These are phyloP conservation scores for Epicauta chinensis DNA, from an alignment of 1,140 invertebrate genomes.

Conservation along the genomic window DNA sequence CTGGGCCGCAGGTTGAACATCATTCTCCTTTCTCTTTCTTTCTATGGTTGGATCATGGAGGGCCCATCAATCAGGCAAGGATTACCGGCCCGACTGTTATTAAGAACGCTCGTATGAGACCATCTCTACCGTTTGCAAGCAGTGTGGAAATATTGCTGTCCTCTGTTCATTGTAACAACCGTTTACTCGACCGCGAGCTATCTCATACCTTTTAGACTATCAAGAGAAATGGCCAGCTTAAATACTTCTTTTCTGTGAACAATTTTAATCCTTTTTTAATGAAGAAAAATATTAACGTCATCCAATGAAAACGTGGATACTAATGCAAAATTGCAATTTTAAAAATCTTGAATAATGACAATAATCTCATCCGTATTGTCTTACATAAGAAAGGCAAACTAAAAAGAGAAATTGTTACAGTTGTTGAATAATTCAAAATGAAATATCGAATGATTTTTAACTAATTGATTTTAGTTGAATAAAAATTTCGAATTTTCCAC, in stretches of 20 bases:
- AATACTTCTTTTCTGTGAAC: constrained; percentile 10
- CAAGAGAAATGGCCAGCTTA: constrained; percentile 17
- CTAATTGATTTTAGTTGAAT: no score
- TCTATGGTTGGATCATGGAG: constrained; percentile 30
- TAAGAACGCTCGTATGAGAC: constrained; percentile 35
- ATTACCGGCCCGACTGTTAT: constrained; percentile 36
- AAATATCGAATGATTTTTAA: no score
- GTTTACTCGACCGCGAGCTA: constrained; percentile 18
- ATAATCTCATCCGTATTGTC: no score
- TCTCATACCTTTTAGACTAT: constrained; percentile 13
- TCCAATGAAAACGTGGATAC: no score
- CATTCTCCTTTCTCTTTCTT: constrained; percentile 19
- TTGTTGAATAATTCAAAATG: no score
- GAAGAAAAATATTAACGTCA: constrained; percentile 16
- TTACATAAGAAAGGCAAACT: no score
- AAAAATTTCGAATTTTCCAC: no score
- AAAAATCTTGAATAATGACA: no score
- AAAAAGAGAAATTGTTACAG: no score
- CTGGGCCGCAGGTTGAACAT: constrained; percentile 15
- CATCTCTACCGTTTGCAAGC: constrained; percentile 22
- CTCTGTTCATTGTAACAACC: constrained; percentile 19
- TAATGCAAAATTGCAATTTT: no score
- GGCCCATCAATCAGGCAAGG: constrained; percentile 36
- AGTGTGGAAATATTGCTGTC: constrained; percentile 31
- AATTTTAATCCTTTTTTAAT: constrained; percentile 20